phyloP scores from a whole-genome alignment of 2,888 invertebrate species.

The Tupiocoris notatus region DNA sequence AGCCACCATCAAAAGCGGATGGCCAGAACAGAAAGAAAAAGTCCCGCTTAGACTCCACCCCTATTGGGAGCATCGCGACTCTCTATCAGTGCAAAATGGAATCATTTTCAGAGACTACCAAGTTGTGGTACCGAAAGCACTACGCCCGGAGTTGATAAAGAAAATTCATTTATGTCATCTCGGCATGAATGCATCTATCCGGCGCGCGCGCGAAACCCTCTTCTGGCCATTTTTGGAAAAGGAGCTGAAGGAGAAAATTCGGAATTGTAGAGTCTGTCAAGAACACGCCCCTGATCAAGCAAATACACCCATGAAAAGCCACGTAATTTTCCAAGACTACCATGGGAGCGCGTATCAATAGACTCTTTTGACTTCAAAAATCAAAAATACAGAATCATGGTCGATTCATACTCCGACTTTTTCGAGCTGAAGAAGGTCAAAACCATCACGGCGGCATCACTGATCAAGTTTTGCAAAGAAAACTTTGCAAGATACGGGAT shows the following conservation, averaged over 20 bases:
- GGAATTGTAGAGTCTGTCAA: background rate
- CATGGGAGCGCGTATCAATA: slow-evolving; percentile 16
- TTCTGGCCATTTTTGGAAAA: slow-evolving; percentile 12
- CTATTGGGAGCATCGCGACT: too few species aligned
- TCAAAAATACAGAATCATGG: background rate
- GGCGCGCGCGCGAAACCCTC: slow-evolving; percentile 10
- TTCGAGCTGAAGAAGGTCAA: slow-evolving; percentile 20
- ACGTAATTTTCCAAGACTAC: background rate
- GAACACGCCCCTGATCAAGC: slow-evolving; percentile 10
- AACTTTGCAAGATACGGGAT: slow-evolving; percentile 30
- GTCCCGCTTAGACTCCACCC: too few species aligned
- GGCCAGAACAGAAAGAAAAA: too few species aligned
- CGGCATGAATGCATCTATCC: slow-evolving; percentile 6
- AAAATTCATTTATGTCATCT: background rate
- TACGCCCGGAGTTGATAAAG: slow-evolving; percentile 5
- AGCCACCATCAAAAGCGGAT: too few species aligned
- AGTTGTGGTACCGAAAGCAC: too few species aligned
- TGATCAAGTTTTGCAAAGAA: slow-evolving; percentile 13
- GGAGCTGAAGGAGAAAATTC: slow-evolving; percentile 9
- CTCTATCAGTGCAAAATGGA: too few species aligned
- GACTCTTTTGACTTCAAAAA: background rate
- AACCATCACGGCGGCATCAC: background rate
- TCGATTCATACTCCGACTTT: slow-evolving; percentile 36
- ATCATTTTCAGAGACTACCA: too few species aligned
- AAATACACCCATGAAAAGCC: slow-evolving; percentile 9